These are phyloP conservation scores for Nasonia oneida DNA, from an alignment of 2,888 invertebrate species.

Conservation along the genomic window DNA sequence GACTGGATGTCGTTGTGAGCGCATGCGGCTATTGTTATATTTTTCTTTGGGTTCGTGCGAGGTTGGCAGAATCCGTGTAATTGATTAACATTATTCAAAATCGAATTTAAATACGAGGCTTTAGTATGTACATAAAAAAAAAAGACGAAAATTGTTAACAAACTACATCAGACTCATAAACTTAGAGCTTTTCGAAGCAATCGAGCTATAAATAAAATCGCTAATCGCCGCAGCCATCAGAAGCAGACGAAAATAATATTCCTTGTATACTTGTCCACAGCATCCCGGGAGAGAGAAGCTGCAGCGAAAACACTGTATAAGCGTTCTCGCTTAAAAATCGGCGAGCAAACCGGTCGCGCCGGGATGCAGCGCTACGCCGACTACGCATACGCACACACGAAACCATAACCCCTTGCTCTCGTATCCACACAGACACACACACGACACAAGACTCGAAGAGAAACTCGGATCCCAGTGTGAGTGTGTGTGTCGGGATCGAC, in stretches of 20 bases:
- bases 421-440: not conserved
- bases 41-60: too few relatives aligned
- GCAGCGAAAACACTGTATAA: constrained; percentile 44
- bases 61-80: not conserved
- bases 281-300: not conserved
- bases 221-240: not conserved
- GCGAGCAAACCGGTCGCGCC: constrained; percentile 48
- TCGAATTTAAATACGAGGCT: not conserved
- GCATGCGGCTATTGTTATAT: not conserved
- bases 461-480: not conserved
- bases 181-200: not conserved
- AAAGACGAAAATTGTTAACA: not conserved
- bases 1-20: too few relatives aligned
- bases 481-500: constrained; percentile 40
- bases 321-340: constrained; percentile 50
- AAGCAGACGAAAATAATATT: not conserved
- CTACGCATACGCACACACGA: not conserved
- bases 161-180: not conserved
- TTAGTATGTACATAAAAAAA: too few relatives aligned
- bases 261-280: not conserved
- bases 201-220: not conserved
- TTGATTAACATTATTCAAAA: not conserved
- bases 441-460: not conserved
- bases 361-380: not conserved
- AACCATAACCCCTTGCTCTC: constrained; percentile 9